A percentile compares a stretch with the other conserved stretches of the same genome.
phyloP scores from a whole-genome alignment of 2,113 vertebrate genomes.

The Erythrocercus mccallii region DNA sequence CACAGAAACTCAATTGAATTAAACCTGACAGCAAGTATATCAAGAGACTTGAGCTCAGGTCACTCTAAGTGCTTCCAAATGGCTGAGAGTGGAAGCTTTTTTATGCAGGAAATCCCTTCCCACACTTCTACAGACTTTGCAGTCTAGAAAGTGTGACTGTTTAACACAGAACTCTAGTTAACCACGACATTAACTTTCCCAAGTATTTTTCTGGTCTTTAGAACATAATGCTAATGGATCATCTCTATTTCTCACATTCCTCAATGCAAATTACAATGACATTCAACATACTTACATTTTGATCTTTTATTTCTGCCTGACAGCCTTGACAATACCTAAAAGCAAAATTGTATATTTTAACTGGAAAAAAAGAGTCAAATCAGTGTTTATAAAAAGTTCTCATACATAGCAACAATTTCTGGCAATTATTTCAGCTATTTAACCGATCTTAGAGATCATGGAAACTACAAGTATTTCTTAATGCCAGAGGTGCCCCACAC shows the following conservation, averaged over 20 bases:
- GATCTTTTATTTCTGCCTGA: slow-evolving; percentile 88
- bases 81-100: neutral
- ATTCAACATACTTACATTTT: slow-evolving; percentile 80
- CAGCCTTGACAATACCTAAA: slow-evolving; percentile 91
- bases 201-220: neutral
- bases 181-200: neutral
- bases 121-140: neutral
- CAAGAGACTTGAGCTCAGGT: neutral
- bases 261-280: neutral
- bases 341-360: slow-evolving; percentile 25
- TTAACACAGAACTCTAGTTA: neutral
- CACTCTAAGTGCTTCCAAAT: neutral
- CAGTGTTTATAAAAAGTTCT: neutral
- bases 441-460: neutral
- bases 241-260: neutral
- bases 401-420: neutral
- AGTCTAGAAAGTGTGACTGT: neutral
- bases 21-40: neutral
- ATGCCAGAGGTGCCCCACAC: neutral
- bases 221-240: neutral
- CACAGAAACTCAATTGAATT: neutral
- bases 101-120: neutral
- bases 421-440: neutral
- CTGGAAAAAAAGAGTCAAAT: neutral
- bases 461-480: neutral